A percentile compares a stretch with the other conserved stretches of the same genome.
These are phyloP conservation scores for Reinhardtius hippoglossoides DNA, from an alignment of 2,113 vertebrate genomes.

Conservation along the genomic window DNA sequence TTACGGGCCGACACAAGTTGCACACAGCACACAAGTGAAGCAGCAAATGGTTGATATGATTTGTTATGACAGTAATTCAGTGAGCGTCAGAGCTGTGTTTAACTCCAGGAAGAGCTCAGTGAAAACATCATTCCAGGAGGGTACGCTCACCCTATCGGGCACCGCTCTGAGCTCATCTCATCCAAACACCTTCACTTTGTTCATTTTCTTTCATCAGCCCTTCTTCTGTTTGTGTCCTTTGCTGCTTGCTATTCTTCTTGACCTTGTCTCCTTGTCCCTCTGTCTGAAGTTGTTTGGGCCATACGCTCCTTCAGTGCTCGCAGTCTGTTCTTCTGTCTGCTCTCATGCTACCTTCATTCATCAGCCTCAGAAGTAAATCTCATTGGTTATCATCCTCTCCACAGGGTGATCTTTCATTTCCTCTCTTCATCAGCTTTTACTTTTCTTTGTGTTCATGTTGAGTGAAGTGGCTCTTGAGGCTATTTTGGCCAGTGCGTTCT, in stretches of 20 bases:
- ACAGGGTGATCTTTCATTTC: constrained; percentile 21
- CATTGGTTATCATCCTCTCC: constrained; percentile 41
- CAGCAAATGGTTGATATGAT: constrained; percentile 56
- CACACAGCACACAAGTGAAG: constrained; percentile 30
- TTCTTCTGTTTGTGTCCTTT: neutral
- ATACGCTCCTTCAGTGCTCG: constrained; percentile 13
- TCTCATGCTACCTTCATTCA: constrained; percentile 17
- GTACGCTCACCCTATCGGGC: constrained; percentile 39
- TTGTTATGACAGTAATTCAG: constrained; percentile 70
- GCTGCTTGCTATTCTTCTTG: constrained; percentile 19
- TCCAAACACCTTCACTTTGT: constrained; percentile 45
- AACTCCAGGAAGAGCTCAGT: constrained; percentile 44
- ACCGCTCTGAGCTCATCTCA: constrained; percentile 28
- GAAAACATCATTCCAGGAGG: constrained; percentile 63
- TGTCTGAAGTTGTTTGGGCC: constrained; percentile 26
- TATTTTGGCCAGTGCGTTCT: neutral
- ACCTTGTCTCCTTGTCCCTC: constrained; percentile 26
- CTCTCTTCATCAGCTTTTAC: constrained; percentile 22
- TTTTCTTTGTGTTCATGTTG: constrained; percentile 9
- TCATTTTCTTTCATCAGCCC: constrained; percentile 20
- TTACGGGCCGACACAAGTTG: constrained; percentile 19
- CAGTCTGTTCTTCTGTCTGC: constrained; percentile 13
- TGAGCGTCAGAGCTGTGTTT: constrained; percentile 61
- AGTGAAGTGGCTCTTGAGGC: neutral
- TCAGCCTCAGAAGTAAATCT: constrained; percentile 33